Percentiles rank a stretch among this genome's conserved stretches.
Conservation (phyloP, 2,113 vertebrate genomes). For the Chinchilla lanigera region DNA sequence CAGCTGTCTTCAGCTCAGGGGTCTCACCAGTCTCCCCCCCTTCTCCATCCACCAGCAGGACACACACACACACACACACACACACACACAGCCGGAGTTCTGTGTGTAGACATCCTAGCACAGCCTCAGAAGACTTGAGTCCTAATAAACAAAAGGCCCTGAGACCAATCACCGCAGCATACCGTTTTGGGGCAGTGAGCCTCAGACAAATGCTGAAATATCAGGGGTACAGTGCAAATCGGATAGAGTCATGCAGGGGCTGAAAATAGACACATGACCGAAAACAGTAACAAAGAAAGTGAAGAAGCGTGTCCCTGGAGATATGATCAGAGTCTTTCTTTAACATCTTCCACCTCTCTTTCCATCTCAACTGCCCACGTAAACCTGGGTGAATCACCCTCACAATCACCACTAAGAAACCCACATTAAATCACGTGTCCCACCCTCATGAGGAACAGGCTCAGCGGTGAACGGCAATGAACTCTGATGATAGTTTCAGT, state of each 20-base stretch:
- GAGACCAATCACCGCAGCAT: fast-evolving
- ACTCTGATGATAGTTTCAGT: neutral
- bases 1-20: no score
- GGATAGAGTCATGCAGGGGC: no score
- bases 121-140: neutral
- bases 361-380: no score
- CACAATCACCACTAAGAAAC: neutral
- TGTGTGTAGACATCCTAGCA: neutral
- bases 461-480: neutral
- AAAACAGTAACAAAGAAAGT: neutral
- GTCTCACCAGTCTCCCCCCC: neutral
- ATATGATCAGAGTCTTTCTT: neutral
- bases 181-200: fast-evolving
- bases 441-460: neutral
- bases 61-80: neutral
- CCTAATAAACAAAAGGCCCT: neutral
- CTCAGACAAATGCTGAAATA: neutral
- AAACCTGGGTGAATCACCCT: neutral
- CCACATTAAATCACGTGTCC: fast-evolving
- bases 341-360: neutral
- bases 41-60: neutral
- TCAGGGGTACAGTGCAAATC: fast-evolving
- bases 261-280: neutral
- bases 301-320: neutral
- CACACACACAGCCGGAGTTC: fast-evolving